Base-by-base conservation (phyloP, 1,140 invertebrate genomes). In the Chrysomallon squamiferum region DNA sequence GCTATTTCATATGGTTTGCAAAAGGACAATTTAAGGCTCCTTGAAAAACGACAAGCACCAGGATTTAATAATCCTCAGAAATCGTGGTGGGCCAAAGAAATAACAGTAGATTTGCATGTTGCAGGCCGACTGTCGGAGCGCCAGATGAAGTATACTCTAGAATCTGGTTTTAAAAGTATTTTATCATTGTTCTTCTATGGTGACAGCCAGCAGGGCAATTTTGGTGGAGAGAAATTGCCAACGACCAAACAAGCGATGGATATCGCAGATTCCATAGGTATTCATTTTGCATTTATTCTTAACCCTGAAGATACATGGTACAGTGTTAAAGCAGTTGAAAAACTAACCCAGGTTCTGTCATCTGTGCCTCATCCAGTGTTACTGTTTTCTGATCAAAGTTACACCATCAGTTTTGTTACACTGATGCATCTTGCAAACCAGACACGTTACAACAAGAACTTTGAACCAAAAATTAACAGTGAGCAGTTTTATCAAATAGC, bases 71-170 rank as follows among this genome's bases (percentile, higher is more conserved):
- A 75, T 20, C 68, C 71, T 20, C 65, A 62, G 29, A 81, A 81
- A 65, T 59, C 76, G 32, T 81, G 79, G 79, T 81, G 79, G 79
- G 72, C 75, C 2, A 81, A 81, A 59, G 74, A 78, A 68, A 66
- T 81, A 20, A 81, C 79, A 2, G 71, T 73, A 15, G 75, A 80
- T 35, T 71, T 76, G 6, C 73, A 77, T 64, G 66, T 80, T 18
- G 72, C 73, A 11, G 79, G 79, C 25, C 49, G 79, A 50, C 62
- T 77, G n/a, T 71, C 78, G n/a, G 73, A 72, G 35, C 56, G 75
- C 27, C 76, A 80, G 52, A 72, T 81, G 32, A 79, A 81, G 64
- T 80, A 80, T 59, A 75, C 75, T 18, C 50, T 66, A 25, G 79
- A 81, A 3, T 73, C 69, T 9, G 79, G 79, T 11, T 81, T 81